A percentile compares a stretch with the other conserved stretches of the same genome.
Evolutionary conservation across 2,888 invertebrate species (phyloP).

Genomic region (Anagyrus pseudococci): DNA sequence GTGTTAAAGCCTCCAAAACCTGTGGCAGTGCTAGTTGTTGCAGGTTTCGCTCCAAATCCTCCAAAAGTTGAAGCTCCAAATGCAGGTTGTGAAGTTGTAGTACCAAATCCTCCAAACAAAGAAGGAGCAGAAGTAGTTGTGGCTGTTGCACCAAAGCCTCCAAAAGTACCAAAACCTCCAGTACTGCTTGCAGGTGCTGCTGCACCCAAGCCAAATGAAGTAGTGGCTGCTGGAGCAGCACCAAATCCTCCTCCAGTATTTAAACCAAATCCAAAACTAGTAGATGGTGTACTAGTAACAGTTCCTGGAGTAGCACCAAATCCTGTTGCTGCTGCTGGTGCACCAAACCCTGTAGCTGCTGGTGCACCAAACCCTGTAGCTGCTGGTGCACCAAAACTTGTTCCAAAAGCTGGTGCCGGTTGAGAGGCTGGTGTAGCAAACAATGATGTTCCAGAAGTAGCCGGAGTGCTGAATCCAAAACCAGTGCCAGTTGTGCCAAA

Average conservation of each 20-base stretch:
- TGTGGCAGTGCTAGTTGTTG: conserved; percentile 59
- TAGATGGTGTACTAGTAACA: conserved; percentile 45
- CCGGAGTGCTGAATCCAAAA: conserved; percentile 42
- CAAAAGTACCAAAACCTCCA: conserved; percentile 55
- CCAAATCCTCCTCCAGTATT: conserved; percentile 64
- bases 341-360: conserved; percentile 60
- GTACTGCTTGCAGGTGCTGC: conserved; percentile 46
- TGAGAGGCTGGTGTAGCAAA: conserved; percentile 52
- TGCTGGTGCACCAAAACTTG: conserved; percentile 40
- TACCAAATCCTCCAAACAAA: conserved; percentile 65
- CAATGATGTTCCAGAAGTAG: conserved; percentile 62
- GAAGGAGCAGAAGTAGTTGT: conserved; percentile 56
- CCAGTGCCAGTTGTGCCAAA: conserved; percentile 60
- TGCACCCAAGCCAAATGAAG: conserved; percentile 60
- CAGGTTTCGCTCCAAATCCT: conserved; percentile 64
- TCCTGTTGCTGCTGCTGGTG: conserved; percentile 63
- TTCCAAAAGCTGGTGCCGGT: conserved; percentile 23
- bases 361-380: conserved; percentile 32
- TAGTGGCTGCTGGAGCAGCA: conserved; percentile 54
- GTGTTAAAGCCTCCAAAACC: conserved; percentile 62
- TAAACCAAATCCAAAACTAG: conserved; percentile 61
- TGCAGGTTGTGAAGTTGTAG: conserved; percentile 57
- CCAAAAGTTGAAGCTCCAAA: conserved; percentile 60
- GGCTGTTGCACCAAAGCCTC: conserved; percentile 51
- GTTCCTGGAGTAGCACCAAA: conserved; percentile 54